A percentile compares a stretch with the other conserved stretches of the same genome.
Conservation (phyloP, 2,113 vertebrate species). For the Dipodomys spectabilis region DNA sequence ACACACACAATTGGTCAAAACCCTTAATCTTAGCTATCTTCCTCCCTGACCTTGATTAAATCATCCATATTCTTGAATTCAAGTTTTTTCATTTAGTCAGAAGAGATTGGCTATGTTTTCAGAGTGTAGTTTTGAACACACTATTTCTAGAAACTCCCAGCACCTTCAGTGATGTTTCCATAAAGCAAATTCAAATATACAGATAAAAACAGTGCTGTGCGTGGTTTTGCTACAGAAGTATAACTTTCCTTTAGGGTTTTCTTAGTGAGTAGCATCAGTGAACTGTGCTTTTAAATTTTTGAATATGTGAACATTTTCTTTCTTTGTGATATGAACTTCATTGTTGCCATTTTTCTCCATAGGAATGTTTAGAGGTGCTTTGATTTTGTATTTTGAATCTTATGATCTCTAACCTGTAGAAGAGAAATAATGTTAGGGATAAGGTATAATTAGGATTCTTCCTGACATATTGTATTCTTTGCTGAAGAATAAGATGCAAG, state of each 20-base stretch:
- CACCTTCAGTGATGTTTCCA: neutral
- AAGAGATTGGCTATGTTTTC: neutral
- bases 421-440: constrained; percentile 48
- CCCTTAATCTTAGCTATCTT: neutral
- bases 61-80: neutral
- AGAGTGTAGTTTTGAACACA: neutral
- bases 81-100: neutral
- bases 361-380: constrained; percentile 52
- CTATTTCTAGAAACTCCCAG: neutral
- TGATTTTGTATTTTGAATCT: constrained; percentile 53
- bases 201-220: neutral
- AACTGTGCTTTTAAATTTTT: neutral
- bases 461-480: constrained; percentile 57
- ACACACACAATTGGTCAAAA: too few species aligned
- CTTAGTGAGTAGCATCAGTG: neutral
- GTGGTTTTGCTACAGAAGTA: fast-evolving
- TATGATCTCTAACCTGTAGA: constrained; percentile 32
- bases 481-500: constrained; percentile 52
- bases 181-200: neutral
- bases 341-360: neutral
- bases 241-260: neutral
- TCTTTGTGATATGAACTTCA: constrained; percentile 39
- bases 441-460: constrained; percentile 72
- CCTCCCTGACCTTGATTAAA: neutral
- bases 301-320: constrained; percentile 20